Conservation (phyloP, 1,140 invertebrate species). For the Pseudomyrmex sp. region DNA sequence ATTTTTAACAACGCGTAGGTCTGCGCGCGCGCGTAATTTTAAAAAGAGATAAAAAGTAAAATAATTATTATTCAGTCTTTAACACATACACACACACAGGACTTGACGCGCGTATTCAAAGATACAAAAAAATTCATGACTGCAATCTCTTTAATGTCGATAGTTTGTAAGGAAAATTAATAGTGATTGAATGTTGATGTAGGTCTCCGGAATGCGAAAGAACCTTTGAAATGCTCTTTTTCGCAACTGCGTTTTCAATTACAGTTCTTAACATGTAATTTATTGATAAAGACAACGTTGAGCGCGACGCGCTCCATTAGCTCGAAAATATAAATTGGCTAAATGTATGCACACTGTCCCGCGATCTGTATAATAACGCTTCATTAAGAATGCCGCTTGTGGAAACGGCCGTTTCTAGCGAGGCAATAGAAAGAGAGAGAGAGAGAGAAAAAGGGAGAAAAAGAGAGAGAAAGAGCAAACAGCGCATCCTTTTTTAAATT, state of each 20-base stretch:
- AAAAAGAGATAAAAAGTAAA: background rate
- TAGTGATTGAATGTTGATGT: background rate
- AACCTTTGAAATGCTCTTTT: conserved; percentile 1
- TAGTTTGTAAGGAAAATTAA: background rate
- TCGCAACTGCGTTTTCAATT: conserved; percentile 20
- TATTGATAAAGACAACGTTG: conserved; percentile 24
- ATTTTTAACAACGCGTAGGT: conserved; percentile 11
- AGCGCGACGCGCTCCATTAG: conserved; percentile 36
- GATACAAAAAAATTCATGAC: too few relatives aligned
- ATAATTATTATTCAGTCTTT: conserved; percentile 9
- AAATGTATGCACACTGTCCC: conserved; percentile 27
- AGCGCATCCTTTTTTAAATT: conserved; percentile 51
- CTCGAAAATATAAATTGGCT: conserved; percentile 46
- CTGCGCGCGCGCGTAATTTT: too few relatives aligned
- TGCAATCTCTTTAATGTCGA: too few relatives aligned
- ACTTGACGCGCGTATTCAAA: too few relatives aligned
- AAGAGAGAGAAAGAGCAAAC: conserved; percentile 16
- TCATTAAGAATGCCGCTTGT: conserved; percentile 70
- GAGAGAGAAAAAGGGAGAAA: conserved; percentile 23
- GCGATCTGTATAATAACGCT: conserved; percentile 67
- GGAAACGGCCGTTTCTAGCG: conserved; percentile 66
- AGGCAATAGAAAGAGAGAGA: conserved; percentile 17
- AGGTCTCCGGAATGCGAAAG: background rate
- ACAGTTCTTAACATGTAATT: conserved; percentile 22
- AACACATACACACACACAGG: background rate